Percentiles rank a stretch among this genome's conserved stretches.
These are phyloP conservation scores for Mystacornis crossleyi DNA, from an alignment of 2,113 vertebrate species.

Conservation along the genomic window DNA sequence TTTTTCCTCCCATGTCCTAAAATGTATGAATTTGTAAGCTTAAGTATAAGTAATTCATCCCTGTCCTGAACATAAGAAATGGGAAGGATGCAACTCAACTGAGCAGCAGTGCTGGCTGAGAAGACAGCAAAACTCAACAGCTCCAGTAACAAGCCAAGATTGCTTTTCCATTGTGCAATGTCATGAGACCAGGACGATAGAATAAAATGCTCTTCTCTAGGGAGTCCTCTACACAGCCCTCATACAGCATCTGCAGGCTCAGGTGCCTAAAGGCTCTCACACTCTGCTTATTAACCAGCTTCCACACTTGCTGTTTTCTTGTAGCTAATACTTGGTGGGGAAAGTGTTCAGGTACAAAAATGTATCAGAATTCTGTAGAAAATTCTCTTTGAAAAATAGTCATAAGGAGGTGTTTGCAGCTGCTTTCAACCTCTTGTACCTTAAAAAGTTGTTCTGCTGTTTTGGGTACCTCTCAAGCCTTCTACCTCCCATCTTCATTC, in stretches of 20 bases:
- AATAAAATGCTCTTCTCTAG: not conserved
- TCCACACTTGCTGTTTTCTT: not conserved
- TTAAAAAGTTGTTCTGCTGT: not conserved
- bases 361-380: not conserved
- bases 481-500: not conserved
- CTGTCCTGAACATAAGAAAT: not conserved
- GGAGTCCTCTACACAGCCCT: not conserved
- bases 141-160: not conserved
- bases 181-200: not conserved
- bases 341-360: not conserved
- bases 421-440: not conserved
- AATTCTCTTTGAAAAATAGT: not conserved
- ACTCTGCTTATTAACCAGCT: not conserved
- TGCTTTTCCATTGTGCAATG: not conserved
- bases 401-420: not conserved
- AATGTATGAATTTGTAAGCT: not conserved
- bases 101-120: not conserved
- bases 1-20: not conserved
- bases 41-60: not conserved
- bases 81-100: not conserved
- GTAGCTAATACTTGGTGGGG: not conserved
- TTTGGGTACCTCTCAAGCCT: fast-evolving
- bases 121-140: not conserved
- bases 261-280: not conserved
- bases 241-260: not conserved